Evolutionary conservation across 2,888 invertebrate species (phyloP).

Genomic region (Drosophila nigritarsus): DNA sequence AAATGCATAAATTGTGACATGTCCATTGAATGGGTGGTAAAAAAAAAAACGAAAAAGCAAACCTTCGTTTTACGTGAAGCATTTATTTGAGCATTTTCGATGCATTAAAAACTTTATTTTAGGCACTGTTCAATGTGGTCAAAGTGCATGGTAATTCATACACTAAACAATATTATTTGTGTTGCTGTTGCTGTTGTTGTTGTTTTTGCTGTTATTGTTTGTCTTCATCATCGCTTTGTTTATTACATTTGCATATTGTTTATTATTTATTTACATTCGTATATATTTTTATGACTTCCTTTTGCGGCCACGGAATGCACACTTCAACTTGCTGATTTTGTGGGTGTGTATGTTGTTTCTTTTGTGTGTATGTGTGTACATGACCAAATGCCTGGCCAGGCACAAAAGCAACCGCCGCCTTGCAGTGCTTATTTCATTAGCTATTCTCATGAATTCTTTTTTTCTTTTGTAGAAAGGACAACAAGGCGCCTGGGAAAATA

Average conservation of each 20-base stretch:
- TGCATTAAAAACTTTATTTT: constrained; percentile 41
- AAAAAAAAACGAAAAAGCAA: constrained; percentile 15
- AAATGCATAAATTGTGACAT: constrained; percentile 67
- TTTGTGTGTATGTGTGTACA: constrained; percentile 12
- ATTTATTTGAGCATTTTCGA: constrained; percentile 39
- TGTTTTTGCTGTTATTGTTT: constrained; percentile 30
- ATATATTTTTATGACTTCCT: constrained; percentile 74
- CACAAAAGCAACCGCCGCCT: constrained; percentile 31
- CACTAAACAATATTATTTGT: constrained; percentile 34
- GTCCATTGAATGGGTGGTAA: constrained; percentile 26
- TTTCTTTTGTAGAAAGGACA: constrained; percentile 40
- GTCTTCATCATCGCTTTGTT: constrained; percentile 67
- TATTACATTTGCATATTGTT: constrained; percentile 80
- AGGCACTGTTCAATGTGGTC: constrained; percentile 54
- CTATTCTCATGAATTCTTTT: constrained; percentile 67
- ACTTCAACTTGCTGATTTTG: constrained; percentile 45
- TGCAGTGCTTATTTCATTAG: constrained; percentile 77
- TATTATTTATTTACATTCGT: constrained; percentile 77
- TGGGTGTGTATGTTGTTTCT: neutral
- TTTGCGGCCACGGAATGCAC: constrained; percentile 31
- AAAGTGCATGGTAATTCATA: constrained; percentile 65
- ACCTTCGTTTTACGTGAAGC: constrained; percentile 1
- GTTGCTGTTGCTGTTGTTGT: constrained; percentile 4
- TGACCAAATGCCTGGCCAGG: constrained; percentile 12
- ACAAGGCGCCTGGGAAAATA: constrained; percentile 51